These are phyloP conservation scores for Blastobasis lacticolella DNA, from an alignment of 2,888 invertebrate species.

Conservation along the genomic window DNA sequence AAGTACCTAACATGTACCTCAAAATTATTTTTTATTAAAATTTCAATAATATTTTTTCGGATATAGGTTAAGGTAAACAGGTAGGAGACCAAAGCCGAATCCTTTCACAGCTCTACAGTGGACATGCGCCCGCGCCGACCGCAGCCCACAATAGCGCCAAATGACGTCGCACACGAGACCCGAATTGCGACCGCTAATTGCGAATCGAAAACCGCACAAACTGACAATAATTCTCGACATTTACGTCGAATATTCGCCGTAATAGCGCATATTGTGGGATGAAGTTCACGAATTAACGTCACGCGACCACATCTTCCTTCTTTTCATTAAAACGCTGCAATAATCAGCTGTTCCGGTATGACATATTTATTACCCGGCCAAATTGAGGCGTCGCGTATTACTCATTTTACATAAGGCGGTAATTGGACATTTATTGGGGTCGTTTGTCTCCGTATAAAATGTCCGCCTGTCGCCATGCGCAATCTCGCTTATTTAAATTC, in stretches of 20 bases:
- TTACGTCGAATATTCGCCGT: slow-evolving; percentile 36
- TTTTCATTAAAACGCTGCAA: slow-evolving; percentile 5
- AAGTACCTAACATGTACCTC: too few relatives aligned
- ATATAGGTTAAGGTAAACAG: too few relatives aligned
- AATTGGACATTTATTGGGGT: too few relatives aligned
- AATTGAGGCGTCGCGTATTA: too few relatives aligned
- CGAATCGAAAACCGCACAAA: slow-evolving; percentile 33
- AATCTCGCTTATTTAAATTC: too few relatives aligned
- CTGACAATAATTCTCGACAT: slow-evolving; percentile 36
- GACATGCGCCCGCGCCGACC: slow-evolving; percentile 18
- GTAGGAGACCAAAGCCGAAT: too few relatives aligned
- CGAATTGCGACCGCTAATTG: slow-evolving; percentile 50
- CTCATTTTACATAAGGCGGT: too few relatives aligned
- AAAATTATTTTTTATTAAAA: too few relatives aligned
- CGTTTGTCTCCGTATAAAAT: too few relatives aligned
- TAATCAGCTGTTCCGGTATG: slow-evolving; percentile 1
- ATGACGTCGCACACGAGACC: slow-evolving; percentile 26
- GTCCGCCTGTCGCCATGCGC: too few relatives aligned
- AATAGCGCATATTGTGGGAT: slow-evolving; percentile 27
- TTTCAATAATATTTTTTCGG: too few relatives aligned
- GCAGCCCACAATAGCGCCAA: slow-evolving; percentile 34
- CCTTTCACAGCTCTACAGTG: background rate
- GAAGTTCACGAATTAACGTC: slow-evolving; percentile 21
- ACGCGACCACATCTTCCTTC: slow-evolving; percentile 10
- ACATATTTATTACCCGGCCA: background rate